A percentile compares a stretch with the other conserved stretches of the same genome.
These are phyloP conservation scores for Microtus pennsylvanicus DNA, from an alignment of 2,113 vertebrate species.

Conservation along the genomic window DNA sequence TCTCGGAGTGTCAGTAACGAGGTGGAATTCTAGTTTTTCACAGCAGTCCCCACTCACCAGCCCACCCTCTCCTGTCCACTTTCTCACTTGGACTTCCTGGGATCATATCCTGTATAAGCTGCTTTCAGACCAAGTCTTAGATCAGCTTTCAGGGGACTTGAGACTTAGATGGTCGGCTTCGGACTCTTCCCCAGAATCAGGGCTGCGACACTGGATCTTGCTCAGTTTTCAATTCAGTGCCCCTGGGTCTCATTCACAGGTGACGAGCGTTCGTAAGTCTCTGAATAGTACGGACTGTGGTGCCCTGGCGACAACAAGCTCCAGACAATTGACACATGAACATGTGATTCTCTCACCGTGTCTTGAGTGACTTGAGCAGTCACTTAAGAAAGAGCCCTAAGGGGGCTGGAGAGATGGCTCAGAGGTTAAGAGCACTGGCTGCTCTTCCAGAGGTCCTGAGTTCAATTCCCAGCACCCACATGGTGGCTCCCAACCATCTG, in stretches of 20 bases:
- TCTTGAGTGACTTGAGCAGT: background rate
- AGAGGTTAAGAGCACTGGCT: too few relatives aligned
- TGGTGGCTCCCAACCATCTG: too few relatives aligned
- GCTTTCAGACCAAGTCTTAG: background rate
- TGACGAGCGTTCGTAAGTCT: background rate
- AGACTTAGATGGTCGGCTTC: background rate
- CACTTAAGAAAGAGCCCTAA: background rate
- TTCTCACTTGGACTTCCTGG: background rate
- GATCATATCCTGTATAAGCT: slow-evolving; percentile 9
- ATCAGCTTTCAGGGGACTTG: background rate
- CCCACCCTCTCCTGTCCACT: background rate
- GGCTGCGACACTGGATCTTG: background rate
- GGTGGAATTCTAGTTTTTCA: background rate
- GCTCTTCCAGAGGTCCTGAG: too few relatives aligned
- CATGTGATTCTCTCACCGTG: background rate
- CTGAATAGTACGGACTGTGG: background rate
- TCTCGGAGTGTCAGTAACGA: background rate
- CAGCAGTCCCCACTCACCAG: background rate
- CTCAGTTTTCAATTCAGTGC: background rate
- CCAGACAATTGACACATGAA: background rate
- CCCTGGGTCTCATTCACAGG: background rate
- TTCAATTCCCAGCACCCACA: too few relatives aligned
- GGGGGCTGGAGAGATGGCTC: too few relatives aligned
- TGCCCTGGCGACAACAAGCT: slow-evolving; percentile 9
- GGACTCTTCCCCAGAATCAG: slow-evolving; percentile 34